Evolutionary conservation across 2,113 vertebrate genomes (phyloP), one percentile per base, ranked within the genome.

Genomic region (Pimephales promelas): DNA sequence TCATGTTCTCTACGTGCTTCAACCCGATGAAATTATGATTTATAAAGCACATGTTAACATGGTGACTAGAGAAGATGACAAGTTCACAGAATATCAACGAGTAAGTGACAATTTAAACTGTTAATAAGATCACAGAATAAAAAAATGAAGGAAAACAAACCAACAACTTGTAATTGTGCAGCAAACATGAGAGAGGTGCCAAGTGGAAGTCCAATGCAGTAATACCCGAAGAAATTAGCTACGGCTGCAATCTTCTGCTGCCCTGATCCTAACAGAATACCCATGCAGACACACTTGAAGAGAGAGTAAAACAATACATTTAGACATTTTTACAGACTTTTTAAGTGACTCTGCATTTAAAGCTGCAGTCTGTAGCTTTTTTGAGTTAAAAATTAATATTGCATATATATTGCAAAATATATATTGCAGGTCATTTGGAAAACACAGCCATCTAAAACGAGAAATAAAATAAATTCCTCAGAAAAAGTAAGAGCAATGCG

Each of bases 201-300:
- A 79, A 96, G 61, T 1, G 96, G 92, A 81, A 97, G 89, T 18
- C 95, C 94, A 1, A 96, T 83, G 4, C 89, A 79, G 0, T 98
- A 97, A 88, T 96, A 97, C 82, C 91, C 87, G 11, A 96, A 2
- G 0, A 94, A 85, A 0, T 97, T 96, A 62, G 93, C 89, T 47
- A 96, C 85, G 47, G 97, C 97, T 1, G 96, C 95, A 0, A 97
- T 95, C 87, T 95, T 96, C 92, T 97, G 96, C 90, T 92, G 95
- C 40, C 97, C 95, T 0, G 93, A 86, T 3, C 96, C 96, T 86
- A 96, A 88, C 77, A 97, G 91, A 85, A 98, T 90, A 52, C 96
- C 95, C 0, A 89, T 86, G 26, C 88, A 92, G 73, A 95, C 86
- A 0, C 94, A 93, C 96, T 97, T 89, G 3, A 31, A 31, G 47